These are phyloP conservation scores for Leuciscus waleckii DNA, from an alignment of 2,797 vertebrate genomes.

Conservation along the genomic window DNA sequence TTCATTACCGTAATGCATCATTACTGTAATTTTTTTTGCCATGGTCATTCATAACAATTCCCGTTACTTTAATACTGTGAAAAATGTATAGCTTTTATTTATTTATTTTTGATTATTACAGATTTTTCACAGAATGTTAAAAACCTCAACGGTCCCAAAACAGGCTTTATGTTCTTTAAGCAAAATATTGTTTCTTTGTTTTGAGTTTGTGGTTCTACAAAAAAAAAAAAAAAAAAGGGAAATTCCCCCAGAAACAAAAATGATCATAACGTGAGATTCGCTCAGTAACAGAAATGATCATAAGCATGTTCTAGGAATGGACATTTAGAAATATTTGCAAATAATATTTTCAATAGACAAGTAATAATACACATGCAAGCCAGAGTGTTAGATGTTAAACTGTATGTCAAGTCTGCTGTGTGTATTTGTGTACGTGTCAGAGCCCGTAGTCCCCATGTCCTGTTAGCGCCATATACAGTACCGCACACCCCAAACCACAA, in stretches of 20 bases:
- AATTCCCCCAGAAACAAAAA: too few species aligned
- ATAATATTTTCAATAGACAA: conserved; percentile 8
- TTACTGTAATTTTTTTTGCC: background rate
- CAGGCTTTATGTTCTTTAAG: background rate
- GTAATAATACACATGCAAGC: conserved; percentile 28
- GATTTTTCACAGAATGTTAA: background rate
- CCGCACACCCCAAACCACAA: conserved; percentile 31
- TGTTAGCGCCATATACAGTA: background rate
- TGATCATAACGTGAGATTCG: background rate
- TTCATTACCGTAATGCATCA: too few species aligned
- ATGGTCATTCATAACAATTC: too few species aligned
- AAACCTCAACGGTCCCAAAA: too few species aligned
- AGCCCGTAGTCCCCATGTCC: background rate
- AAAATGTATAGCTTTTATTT: background rate
- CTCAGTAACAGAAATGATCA: background rate
- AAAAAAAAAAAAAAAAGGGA: too few species aligned
- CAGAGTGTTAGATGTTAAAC: conserved; percentile 30
- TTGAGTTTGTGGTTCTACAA: background rate
- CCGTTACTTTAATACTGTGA: background rate
- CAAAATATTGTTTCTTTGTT: background rate
- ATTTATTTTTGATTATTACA: background rate
- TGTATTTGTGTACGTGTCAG: conserved; percentile 6
- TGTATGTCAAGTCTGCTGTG: conserved; percentile 9
- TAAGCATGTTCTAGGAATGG: conserved; percentile 50
- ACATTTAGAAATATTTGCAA: conserved; percentile 16